phyloP scores from a whole-genome alignment of 2,888 invertebrate genomes.

The Theretra japonica region DNA sequence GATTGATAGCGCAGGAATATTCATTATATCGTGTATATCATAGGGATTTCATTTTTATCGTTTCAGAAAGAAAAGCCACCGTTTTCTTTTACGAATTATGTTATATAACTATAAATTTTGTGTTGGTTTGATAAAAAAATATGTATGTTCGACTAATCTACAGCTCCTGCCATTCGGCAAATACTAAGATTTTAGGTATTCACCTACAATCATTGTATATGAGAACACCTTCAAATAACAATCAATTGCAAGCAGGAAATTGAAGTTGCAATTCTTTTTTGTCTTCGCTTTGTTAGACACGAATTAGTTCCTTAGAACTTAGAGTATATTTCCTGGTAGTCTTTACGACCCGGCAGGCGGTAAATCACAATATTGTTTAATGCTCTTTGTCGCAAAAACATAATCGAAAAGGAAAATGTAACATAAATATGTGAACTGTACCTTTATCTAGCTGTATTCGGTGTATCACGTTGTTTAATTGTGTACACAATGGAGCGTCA shows the following conservation, averaged over 20 bases:
- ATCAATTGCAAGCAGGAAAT: not conserved
- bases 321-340: not conserved
- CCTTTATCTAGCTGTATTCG: conserved; percentile 21
- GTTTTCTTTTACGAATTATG: no score
- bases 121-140: no score
- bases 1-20: no score
- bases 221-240: not conserved
- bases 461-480: conserved; percentile 6
- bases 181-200: no score
- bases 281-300: not conserved
- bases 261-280: not conserved
- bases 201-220: not conserved
- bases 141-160: not conserved
- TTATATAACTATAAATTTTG: not conserved
- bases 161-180: no score
- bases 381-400: not conserved
- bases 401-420: conserved; percentile 2
- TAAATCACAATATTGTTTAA: not conserved
- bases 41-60: no score
- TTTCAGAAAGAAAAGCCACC: no score
- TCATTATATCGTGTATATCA: no score
- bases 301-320: not conserved
- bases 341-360: not conserved
- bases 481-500: conserved; percentile 9
- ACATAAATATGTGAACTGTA: not conserved